phyloP scores from a whole-genome alignment of 2,797 vertebrate genomes.

The Gambusia yucatana region DNA sequence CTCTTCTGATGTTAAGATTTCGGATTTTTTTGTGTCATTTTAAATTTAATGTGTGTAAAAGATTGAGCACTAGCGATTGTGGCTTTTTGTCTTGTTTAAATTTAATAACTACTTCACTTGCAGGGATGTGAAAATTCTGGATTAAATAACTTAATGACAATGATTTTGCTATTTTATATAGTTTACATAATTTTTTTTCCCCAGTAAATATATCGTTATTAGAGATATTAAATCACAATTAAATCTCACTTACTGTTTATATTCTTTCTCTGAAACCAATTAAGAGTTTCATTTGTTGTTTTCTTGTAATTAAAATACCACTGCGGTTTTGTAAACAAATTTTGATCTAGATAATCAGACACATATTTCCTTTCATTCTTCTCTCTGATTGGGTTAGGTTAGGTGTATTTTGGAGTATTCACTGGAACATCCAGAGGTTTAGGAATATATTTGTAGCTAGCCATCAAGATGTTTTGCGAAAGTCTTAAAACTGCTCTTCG shows the following conservation, averaged over 20 bases:
- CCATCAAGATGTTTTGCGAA: background rate
- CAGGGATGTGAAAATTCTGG: background rate
- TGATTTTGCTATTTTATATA: background rate
- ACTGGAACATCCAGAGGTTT: background rate
- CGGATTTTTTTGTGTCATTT: slow-evolving; percentile 5
- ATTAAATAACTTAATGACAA: background rate
- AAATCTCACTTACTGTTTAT: background rate
- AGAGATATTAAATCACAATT: background rate
- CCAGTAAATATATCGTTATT: background rate
- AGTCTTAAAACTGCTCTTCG: too few relatives aligned
- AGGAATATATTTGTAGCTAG: background rate
- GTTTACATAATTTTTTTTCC: background rate
- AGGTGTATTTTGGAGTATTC: background rate
- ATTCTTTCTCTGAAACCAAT: too few relatives aligned
- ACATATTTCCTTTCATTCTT: background rate
- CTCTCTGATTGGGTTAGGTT: background rate
- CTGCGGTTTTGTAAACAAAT: too few relatives aligned
- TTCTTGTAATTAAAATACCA: too few relatives aligned
- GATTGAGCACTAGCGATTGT: slow-evolving; percentile 8
- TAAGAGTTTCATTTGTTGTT: too few relatives aligned
- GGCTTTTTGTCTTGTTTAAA: background rate
- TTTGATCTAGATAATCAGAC: background rate
- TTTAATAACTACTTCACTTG: slow-evolving; percentile 13
- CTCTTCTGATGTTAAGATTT: background rate
- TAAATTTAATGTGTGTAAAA: slow-evolving; percentile 22